phyloP scores from a whole-genome alignment of 2,113 vertebrate genomes.

The Grus americana region DNA sequence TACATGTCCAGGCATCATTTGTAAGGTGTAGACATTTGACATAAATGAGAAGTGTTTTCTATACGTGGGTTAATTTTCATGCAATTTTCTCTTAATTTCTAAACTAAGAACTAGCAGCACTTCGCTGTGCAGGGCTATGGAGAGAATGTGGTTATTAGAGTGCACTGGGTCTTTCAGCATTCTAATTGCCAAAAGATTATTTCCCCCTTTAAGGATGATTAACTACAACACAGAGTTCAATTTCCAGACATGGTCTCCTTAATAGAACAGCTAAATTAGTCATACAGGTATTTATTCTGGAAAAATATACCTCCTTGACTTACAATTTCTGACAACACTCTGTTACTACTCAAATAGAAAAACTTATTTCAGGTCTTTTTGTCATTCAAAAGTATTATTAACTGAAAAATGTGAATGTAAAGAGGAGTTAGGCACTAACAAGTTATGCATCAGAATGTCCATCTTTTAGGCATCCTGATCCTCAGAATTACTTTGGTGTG shows the following conservation, averaged over 20 bases:
- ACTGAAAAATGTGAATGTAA: not conserved
- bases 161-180: not conserved
- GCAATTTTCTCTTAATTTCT: not conserved
- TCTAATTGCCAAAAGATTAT: constrained; percentile 30
- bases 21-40: not conserved
- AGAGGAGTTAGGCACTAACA: not conserved
- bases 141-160: not conserved
- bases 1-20: not conserved
- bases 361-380: not conserved
- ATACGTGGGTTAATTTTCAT: not conserved
- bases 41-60: not conserved
- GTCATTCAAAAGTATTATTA: not conserved
- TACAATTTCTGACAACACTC: not conserved
- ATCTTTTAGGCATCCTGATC: not conserved
- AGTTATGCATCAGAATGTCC: not conserved
- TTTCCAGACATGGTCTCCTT: not conserved
- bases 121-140: not conserved
- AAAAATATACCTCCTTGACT: not conserved
- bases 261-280: constrained; percentile 8
- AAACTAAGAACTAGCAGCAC: not conserved
- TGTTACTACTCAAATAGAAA: not conserved
- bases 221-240: not conserved
- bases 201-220: constrained; percentile 15
- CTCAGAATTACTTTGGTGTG: not conserved
- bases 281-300: not conserved